phyloP scores from a whole-genome alignment of 2,888 invertebrate species.

The Anagyrus pseudococci region DNA sequence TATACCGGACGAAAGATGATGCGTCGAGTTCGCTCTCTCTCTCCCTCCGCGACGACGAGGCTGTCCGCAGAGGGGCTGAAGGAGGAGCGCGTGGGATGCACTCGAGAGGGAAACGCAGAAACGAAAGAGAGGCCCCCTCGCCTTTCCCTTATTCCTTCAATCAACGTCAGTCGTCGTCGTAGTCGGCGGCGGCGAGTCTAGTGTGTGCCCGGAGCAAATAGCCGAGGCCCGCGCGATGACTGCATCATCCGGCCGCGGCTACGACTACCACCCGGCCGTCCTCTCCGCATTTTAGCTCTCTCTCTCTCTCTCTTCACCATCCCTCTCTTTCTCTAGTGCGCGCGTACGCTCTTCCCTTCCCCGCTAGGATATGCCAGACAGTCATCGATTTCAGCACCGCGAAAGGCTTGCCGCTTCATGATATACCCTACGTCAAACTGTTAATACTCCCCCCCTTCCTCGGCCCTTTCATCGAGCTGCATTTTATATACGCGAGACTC shows the following conservation, averaged over 20 bases:
- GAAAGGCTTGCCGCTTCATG: conserved; percentile 19
- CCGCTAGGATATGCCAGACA: no score
- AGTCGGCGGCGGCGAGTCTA: conserved; percentile 58
- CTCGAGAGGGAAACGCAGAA: conserved; percentile 49
- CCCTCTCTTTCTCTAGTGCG: not conserved
- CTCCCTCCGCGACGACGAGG: not conserved
- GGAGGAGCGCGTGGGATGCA: conserved; percentile 42
- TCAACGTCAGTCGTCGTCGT: conserved; percentile 63
- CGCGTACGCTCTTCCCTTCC: not conserved
- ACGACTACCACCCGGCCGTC: conserved; percentile 41
- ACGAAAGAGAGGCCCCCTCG: conserved; percentile 36
- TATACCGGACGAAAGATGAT: conserved; percentile 29
- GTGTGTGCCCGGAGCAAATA: conserved; percentile 61
- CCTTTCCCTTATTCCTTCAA: conserved; percentile 62
- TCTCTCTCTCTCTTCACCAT: conserved; percentile 1
- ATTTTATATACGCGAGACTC: no score
- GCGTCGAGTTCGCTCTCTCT: conserved; percentile 1
- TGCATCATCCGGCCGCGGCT: conserved; percentile 55
- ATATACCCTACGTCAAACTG: no score
- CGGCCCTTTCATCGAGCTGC: no score
- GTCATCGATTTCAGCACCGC: conserved; percentile 48
- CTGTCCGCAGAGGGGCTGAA: conserved; percentile 16
- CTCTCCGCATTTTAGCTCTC: conserved; percentile 5
- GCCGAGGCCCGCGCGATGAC: conserved; percentile 55
- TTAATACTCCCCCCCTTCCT: no score